Base-by-base conservation (phyloP, 2,888 invertebrate genomes). In the Crossocerus cetratus region DNA sequence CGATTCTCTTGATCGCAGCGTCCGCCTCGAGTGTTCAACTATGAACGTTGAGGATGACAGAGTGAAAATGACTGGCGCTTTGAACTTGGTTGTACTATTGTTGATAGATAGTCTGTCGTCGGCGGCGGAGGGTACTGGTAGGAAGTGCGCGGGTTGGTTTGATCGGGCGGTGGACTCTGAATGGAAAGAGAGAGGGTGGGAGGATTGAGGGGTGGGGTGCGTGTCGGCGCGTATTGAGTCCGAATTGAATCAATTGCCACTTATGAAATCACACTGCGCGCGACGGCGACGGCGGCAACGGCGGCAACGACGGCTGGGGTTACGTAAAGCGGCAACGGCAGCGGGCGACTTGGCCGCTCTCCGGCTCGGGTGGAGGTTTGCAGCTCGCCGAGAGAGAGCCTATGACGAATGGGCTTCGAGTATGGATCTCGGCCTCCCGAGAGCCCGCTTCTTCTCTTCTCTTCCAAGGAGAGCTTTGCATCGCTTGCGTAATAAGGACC, bases 201-300 rank as follows among this genome's bases (percentile, higher is more conserved):
- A n/a, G n/a, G n/a, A n/a, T n/a, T 60, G 53, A 49, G 43, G 18
- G 20, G 14, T 22, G 49, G 16, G 22, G 23, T 21, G 32, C 64
- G 65, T 13, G 18, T 21, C 16, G 18, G 2, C 57, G 44, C 63
- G 69, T 49, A 53, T 49, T 64, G 59, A 69, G 54, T 70, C 70
- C 58, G 74, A 79, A 79, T 79, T 79, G 80, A 77, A 77, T 72
- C 79, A 79, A 79, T 80, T 79, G 79, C 69, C 77, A 64, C 72
- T 80, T 74, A 70, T 60, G 72, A 77, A 69, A 75, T 80, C 80
- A 74, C 64, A 54, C n/a, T n/a, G n/a, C n/a, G n/a, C n/a, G n/a
- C n/a, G n/a, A n/a, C n/a, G n/a, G n/a, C n/a, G n/a, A n/a, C n/a
- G n/a, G n/a, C n/a, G n/a, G n/a, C n/a, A n/a, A n/a, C n/a, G n/a